Base-by-base conservation (phyloP, 1,140 invertebrate species). In the Solenopsis fugax region DNA sequence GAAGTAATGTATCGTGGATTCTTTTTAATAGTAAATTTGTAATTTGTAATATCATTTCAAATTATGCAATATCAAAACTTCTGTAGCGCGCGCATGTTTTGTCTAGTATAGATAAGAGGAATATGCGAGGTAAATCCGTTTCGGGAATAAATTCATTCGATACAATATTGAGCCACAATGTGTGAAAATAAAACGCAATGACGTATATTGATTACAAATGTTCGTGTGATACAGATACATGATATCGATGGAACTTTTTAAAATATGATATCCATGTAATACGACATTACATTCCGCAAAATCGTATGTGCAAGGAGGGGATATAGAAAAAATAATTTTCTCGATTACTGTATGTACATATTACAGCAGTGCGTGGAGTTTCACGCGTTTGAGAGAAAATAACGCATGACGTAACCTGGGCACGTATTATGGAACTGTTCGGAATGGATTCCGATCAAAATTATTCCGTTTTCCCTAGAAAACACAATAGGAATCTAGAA, bases 201-300 rank as follows among this genome's bases (percentile, higher is more conserved):
- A 81, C 60, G 56, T 89, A 71, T 90, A 90, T 89, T 90, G 88
- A 87, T 90, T 90, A 90, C 37, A 90, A 89, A 89, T 87, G 76
- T 69, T 89, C 60, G 60, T 64, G 64, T 64, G 64, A 64, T 90
- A 85, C 78, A 88, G 54, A 87, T 81, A 73, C 58, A 75, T 69
- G 41, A 89, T 90, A 80, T 76, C 62, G 85, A 48, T 75, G 18
- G 45, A 50, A 90, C 24, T 45, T 21, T 54, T 89, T 90, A 89
- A 87, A 75, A 87, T 72, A 67, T 52, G 60, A 82, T 76, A 76
- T 87, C 80, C 41, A 60, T 60, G 64, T 86, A 76, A 73, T 62
- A 41, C n/a, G n/a, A 41, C 41, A 64, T 76, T 76, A 72, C 56
- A 85, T 58, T 50, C 48, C 18, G 48, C 21, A 64, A 62, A 85